These are phyloP conservation scores for Drosophila affinis DNA, from an alignment of 2,888 invertebrate genomes.

Conservation along the genomic window DNA sequence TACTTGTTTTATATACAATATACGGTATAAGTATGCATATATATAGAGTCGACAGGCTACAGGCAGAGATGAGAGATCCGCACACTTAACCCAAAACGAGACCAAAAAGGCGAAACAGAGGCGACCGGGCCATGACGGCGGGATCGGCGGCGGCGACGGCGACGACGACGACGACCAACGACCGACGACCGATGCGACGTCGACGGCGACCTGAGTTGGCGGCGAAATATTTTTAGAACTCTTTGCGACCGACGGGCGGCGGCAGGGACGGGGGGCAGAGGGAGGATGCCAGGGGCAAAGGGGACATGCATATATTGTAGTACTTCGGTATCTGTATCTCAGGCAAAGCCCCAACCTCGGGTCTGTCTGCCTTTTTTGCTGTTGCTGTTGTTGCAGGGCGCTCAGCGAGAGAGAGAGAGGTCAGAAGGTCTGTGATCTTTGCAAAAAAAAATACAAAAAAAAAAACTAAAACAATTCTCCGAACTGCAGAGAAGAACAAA, in stretches of 20 bases:
- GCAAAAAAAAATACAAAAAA: constrained; percentile 45
- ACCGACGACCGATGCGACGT: constrained; percentile 50
- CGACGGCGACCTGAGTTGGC: constrained; percentile 67
- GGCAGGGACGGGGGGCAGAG: constrained; percentile 16
- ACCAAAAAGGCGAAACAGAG: constrained; percentile 70
- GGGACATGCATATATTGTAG: constrained; percentile 71
- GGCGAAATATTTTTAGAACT: constrained; percentile 77
- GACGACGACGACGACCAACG: constrained; percentile 50
- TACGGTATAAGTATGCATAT: constrained; percentile 17
- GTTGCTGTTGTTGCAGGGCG: constrained; percentile 44
- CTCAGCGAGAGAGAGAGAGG: constrained; percentile 60
- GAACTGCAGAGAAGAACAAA: constrained; percentile 52
- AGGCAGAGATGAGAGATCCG: constrained; percentile 68
- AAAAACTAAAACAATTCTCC: constrained; percentile 46
- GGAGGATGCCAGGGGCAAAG: constrained; percentile 37
- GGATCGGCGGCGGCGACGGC: constrained; percentile 52
- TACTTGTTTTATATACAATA: constrained; percentile 10
- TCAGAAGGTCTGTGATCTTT: constrained; percentile 80
- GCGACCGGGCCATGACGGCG: constrained; percentile 57
- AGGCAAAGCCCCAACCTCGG: constrained; percentile 40
- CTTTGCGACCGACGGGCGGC: constrained; percentile 57
- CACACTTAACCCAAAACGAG: constrained; percentile 79
- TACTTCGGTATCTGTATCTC: constrained; percentile 53
- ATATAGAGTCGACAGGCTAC: constrained; percentile 50
- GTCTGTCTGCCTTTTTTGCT: constrained; percentile 21